These are phyloP conservation scores for Lagopus muta DNA, from an alignment of 2,113 vertebrate genomes.

Conservation along the genomic window DNA sequence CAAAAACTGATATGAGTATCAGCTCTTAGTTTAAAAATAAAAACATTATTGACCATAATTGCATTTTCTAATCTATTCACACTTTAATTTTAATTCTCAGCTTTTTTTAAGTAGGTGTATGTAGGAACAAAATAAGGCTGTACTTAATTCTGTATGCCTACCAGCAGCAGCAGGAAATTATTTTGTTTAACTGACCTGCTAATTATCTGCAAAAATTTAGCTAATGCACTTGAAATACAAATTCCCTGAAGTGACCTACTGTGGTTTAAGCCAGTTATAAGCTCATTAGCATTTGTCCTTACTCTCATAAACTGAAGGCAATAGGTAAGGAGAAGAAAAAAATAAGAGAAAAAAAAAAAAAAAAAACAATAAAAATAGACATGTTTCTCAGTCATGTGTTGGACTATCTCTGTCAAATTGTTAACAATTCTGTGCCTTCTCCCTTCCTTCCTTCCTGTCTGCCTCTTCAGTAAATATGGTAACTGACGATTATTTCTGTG, in stretches of 20 bases:
- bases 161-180: not conserved
- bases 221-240: not conserved
- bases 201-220: constrained; percentile 4
- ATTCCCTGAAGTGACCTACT: not conserved
- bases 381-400: not conserved
- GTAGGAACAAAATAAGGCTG: not conserved
- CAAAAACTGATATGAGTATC: not conserved
- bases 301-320: not conserved
- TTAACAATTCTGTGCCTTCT: not conserved
- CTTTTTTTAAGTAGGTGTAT: not conserved
- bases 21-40: not conserved
- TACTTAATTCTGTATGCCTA: not conserved
- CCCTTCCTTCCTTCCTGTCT: not conserved
- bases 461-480: not conserved
- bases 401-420: not conserved
- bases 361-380: not conserved
- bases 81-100: not conserved
- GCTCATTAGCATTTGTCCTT: not conserved
- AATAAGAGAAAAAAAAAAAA: not conserved
- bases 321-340: not conserved
- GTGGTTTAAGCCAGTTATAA: not conserved
- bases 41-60: not conserved
- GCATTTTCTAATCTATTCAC: not conserved
- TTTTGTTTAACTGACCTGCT: not conserved
- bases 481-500: not conserved